Evolutionary conservation across 2,797 vertebrate species (phyloP), one percentile per base, ranked within the genome.

Genomic region (Botia almorhae): DNA sequence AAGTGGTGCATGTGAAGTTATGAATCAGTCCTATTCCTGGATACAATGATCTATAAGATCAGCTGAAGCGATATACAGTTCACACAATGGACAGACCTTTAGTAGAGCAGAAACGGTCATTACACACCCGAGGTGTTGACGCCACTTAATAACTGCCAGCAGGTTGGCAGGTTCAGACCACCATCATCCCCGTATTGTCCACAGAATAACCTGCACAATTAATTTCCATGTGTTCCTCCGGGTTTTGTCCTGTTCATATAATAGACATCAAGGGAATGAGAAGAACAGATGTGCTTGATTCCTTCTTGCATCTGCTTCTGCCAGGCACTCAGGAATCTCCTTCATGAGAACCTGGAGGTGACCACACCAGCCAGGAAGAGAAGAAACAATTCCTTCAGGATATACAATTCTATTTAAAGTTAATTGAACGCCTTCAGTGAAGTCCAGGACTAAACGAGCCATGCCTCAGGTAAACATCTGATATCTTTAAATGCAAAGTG

Each of bases 211-310:
- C 85, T 83, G 8, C 84, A 84, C 87, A 64, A 81, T 80, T 84
- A 60, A 76, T 87, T 89, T 90, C 88, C 88, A 88, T 83, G 86
- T 85, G 86, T 86, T 92, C 90, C 91, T 68, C 77, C 6, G 73
- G 84, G 88, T 87, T 92, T 93, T 90, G 90, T 92, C 89, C 84
- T 33, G 61, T 87, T 84, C 77, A 68, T 43, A 80, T 79, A 73
- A 43, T 69, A 72, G 80, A 89, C 85, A 89, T 89, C 58, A 85
- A 88, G 89, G 87, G 83, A 91, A 94, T 90, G 82, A 78, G 82
- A 90, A 92, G 89, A 92, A 83, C 94, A 94, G 89, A 92, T 94
- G 93, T 91, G 71, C 74, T 74, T 74, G 71, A 39, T 17, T 81
- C 81, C 83, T 85, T 84, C 78, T 84, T 78, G 76, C 80, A 88